Base-by-base conservation (phyloP, 2,797 vertebrate genomes). In the Rhinatrema bivittatum region DNA sequence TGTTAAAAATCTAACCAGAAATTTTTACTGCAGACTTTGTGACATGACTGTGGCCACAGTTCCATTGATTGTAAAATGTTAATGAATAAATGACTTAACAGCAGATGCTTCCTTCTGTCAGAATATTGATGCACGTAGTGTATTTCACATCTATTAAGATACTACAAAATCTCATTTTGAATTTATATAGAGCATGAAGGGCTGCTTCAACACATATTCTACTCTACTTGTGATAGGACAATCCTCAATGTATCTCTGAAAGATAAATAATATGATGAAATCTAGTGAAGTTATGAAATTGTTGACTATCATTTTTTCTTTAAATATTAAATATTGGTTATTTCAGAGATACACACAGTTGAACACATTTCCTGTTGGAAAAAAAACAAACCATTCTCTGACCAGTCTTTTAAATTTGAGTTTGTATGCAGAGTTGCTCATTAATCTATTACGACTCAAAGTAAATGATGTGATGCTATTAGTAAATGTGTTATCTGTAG, bases 321-420 rank as follows among this genome's bases (percentile, higher is more conserved):
- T 77, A 78, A 79, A 76, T 74, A 77, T 79, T 78, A 73, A 75
- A 62, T 59, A 67, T 73, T 70, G 66, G 76, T 65, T 59, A 39
- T 69, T 69, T 71, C n/a, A n/a, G 54, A 74, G 73, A 53, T 68
- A 36, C 46, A 46, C 55, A 62, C 24, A 36, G 44, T 60, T 64
- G 50, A 64, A 49, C 25, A 52, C 53, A 69, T 72, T 79, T 64
- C 50, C 42, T 43, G 28, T 65, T 73, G 50, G 53, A 69, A 70
- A 63, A 58, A 51, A 72, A 74, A 56, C 50, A 42, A 63, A 53
- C 49, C 40, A 44, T 63, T 38, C 58, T 75, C 68, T 69, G 63
- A 50, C 48, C 29, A 46, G 61, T 65, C 62, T 29, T 53, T 32
- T 55, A n/a, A n/a, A n/a, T 48, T 76, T 68, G 81, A 61, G 76